Evolutionary conservation across 2,797 vertebrate species (phyloP).

Genomic region (Allobates femoralis): DNA sequence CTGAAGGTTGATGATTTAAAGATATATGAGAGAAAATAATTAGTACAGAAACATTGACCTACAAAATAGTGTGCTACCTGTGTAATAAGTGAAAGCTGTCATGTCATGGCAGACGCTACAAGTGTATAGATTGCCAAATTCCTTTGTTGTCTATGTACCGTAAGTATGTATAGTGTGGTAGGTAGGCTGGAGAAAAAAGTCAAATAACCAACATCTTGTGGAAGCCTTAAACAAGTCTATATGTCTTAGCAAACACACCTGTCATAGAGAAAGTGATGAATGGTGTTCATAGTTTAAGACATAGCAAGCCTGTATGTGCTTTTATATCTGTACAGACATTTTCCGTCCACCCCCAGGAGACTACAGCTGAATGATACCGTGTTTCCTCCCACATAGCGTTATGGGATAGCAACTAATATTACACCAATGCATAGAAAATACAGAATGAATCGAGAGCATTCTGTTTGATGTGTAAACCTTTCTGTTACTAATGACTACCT

Average conservation of each 20-base stretch:
- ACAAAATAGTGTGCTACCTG: no score
- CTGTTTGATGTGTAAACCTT: slow-evolving; percentile 4
- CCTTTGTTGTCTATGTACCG: no score
- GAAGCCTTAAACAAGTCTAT: background rate
- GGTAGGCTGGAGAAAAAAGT: no score
- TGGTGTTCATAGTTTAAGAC: background rate
- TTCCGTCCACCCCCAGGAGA: slow-evolving; percentile 1
- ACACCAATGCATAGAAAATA: background rate
- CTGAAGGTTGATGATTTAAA: no score
- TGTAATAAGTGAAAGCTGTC: no score
- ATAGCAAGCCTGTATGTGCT: background rate
- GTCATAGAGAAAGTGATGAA: background rate
- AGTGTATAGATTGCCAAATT: no score
- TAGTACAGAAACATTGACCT: no score
- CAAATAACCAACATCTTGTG: background rate
- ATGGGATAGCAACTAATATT: slow-evolving; percentile 5
- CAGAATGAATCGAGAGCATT: background rate
- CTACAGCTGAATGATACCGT: background rate
- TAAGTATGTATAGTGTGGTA: no score
- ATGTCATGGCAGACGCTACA: no score
- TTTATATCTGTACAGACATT: background rate
- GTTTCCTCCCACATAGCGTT: slow-evolving; percentile 22
- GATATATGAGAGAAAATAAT: no score
- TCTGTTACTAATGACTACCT: slow-evolving; percentile 1
- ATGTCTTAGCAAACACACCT: background rate